Evolutionary conservation across 1,140 invertebrate genomes (phyloP).

Genomic region (Bradysia coprophila): DNA sequence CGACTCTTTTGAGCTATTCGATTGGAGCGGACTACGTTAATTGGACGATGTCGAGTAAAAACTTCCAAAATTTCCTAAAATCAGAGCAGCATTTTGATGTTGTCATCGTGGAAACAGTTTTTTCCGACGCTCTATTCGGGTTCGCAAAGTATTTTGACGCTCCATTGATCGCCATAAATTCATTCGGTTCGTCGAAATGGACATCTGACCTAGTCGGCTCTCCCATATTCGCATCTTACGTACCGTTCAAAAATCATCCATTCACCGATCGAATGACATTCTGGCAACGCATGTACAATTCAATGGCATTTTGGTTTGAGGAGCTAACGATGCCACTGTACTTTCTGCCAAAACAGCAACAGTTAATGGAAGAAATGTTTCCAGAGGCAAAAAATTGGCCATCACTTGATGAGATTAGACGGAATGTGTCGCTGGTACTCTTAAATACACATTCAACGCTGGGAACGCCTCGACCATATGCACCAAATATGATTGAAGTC

Average conservation of each 20-base stretch:
- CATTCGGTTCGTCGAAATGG: conserved; percentile 13
- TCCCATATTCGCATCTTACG: conserved; percentile 18
- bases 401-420: conserved; percentile 9
- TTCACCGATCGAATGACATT: conserved; percentile 25
- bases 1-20: neutral
- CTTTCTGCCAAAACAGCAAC: conserved; percentile 17
- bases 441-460: conserved; percentile 33
- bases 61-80: conserved; percentile 4
- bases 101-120: conserved; percentile 20
- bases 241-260: conserved; percentile 12
- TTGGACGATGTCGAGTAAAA: neutral
- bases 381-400: conserved; percentile 9
- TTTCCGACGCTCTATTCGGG: conserved; percentile 16
- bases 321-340: conserved; percentile 1
- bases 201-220: conserved; percentile 18
- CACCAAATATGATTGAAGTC: conserved; percentile 30
- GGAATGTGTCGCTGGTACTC: conserved; percentile 27
- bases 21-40: neutral
- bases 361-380: conserved; percentile 18
- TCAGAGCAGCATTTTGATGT: conserved; percentile 13
- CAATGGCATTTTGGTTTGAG: conserved; percentile 7
- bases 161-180: conserved; percentile 16
- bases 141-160: conserved; percentile 18
- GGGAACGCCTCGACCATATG: conserved; percentile 21
- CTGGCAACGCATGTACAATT: conserved; percentile 22